phyloP scores from a whole-genome alignment of 2,888 invertebrate species.

The Linnaemya vulpina region DNA sequence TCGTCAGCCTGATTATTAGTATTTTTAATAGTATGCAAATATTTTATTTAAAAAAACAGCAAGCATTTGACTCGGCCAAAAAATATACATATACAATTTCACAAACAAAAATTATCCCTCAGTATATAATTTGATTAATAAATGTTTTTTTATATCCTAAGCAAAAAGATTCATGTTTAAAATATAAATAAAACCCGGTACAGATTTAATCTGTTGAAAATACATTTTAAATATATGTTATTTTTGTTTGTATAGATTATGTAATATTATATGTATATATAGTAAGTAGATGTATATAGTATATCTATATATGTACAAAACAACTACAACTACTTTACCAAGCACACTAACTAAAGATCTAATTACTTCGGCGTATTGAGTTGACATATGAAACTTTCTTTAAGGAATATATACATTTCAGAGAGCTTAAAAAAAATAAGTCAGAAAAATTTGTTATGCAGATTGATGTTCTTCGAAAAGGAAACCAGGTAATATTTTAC shows the following conservation, averaged over 20 bases:
- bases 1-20: slow-evolving; percentile 53
- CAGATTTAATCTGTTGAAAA: slow-evolving; percentile 61
- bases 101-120: slow-evolving; percentile 42
- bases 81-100: slow-evolving; percentile 60
- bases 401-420: too few species aligned
- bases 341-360: too few species aligned
- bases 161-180: slow-evolving; percentile 63
- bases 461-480: too few species aligned
- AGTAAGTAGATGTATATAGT: too few species aligned
- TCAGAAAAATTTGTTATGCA: too few species aligned
- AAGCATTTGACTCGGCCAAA: slow-evolving; percentile 64
- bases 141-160: slow-evolving; percentile 58
- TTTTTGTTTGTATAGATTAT: not conserved
- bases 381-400: too few species aligned
- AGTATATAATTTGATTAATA: slow-evolving; percentile 58
- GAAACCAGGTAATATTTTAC: too few species aligned
- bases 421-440: too few species aligned
- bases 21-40: slow-evolving; percentile 44
- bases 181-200: slow-evolving; percentile 45
- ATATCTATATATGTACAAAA: too few species aligned
- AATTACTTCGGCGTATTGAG: too few species aligned
- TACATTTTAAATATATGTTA: slow-evolving; percentile 12
- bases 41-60: slow-evolving; percentile 36
- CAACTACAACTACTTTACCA: too few species aligned
- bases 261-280: too few species aligned